Percentiles rank a stretch among this genome's conserved stretches.
phyloP scores from a whole-genome alignment of 2,113 vertebrate genomes.

The Rhea americana region DNA sequence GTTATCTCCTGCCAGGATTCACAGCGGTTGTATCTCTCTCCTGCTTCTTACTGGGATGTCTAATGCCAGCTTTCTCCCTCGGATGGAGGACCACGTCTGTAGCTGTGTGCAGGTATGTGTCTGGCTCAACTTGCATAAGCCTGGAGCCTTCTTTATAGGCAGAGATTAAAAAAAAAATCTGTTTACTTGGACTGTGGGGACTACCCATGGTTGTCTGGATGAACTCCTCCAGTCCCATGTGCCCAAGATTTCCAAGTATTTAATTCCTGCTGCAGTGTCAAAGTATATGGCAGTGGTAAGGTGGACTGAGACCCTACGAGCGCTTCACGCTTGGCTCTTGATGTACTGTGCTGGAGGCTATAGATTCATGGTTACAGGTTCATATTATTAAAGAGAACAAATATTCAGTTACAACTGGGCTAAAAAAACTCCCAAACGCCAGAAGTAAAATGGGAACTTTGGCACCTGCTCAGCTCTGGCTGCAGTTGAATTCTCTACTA shows the following conservation, averaged over 20 bases:
- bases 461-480: neutral
- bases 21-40: too few species aligned
- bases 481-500: neutral
- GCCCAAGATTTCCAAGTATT: neutral
- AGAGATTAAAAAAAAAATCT: neutral
- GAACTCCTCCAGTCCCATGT: neutral
- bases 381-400: neutral
- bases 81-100: neutral
- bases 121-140: neutral
- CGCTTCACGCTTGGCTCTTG: neutral
- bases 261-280: neutral
- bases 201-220: neutral
- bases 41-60: neutral
- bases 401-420: neutral
- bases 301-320: neutral
- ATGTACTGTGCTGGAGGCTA: neutral
- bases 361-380: neutral
- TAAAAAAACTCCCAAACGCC: neutral
- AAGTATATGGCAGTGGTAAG: fast-evolving
- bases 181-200: neutral
- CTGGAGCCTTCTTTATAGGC: neutral
- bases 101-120: neutral
- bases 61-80: neutral
- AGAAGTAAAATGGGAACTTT: neutral
- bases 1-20: neutral